Conservation (phyloP, 1,140 invertebrate species). For the Scylla paramamosain region DNA sequence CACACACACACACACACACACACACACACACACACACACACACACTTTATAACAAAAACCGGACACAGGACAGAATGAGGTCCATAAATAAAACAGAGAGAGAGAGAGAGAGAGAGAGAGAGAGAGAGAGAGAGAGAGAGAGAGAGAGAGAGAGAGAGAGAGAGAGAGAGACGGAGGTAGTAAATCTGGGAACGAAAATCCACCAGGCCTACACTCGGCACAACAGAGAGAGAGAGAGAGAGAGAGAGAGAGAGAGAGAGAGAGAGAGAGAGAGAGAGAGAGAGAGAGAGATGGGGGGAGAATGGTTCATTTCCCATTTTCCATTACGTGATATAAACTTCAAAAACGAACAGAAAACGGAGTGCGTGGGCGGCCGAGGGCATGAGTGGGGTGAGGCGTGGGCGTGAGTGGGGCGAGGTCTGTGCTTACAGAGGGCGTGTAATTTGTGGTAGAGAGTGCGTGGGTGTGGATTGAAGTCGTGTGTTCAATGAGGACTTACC, state of each 20-base stretch:
- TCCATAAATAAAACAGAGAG: no score
- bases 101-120: neutral
- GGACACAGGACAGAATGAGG: no score
- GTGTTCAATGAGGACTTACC: neutral
- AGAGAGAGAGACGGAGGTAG: neutral
- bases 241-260: no score
- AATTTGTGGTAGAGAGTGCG: neutral
- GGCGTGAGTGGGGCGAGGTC: neutral
- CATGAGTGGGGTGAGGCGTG: neutral
- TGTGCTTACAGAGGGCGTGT: neutral
- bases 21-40: no score
- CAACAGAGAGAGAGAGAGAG: no score
- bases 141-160: neutral
- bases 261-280: neutral
- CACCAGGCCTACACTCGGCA: no score
- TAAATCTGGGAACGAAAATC: no score
- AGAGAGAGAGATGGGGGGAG: neutral
- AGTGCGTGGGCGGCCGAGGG: neutral
- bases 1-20: slow-evolving; percentile 4
- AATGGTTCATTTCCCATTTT: neutral
- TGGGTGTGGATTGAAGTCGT: neutral
- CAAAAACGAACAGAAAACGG: neutral
- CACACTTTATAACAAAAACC: no score
- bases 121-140: neutral
- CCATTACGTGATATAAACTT: no score